These are phyloP conservation scores for Marmota monax DNA, from an alignment of 2,113 vertebrate genomes.

Conservation along the genomic window DNA sequence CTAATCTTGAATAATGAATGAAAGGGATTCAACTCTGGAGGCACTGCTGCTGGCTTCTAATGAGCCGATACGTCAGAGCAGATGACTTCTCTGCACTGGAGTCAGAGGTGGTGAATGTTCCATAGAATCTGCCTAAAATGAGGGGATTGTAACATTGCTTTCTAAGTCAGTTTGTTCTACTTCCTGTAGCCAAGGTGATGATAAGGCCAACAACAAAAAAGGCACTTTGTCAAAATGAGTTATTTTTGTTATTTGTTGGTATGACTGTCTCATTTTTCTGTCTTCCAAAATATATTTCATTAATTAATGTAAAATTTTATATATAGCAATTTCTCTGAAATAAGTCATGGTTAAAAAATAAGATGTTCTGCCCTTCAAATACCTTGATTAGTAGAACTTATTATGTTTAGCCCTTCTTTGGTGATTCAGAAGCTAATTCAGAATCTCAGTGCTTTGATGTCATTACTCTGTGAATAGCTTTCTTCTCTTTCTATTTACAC, in stretches of 20 bases:
- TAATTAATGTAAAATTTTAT: conserved; percentile 26
- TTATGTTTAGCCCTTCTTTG: neutral
- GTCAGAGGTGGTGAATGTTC: neutral
- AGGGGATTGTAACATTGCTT: neutral
- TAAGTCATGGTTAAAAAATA: neutral
- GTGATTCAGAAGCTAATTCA: conserved; percentile 17
- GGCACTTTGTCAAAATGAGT: conserved; percentile 41
- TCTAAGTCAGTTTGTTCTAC: conserved; percentile 36
- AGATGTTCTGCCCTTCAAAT: neutral
- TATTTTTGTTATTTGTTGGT: neutral
- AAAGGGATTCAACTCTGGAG: conserved; percentile 59
- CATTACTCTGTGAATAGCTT: neutral
- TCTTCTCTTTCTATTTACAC: conserved; percentile 11
- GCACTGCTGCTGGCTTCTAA: conserved; percentile 58
- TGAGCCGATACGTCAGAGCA: conserved; percentile 8
- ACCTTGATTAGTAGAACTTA: neutral
- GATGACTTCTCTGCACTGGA: conserved; percentile 26
- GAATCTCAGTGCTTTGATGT: neutral
- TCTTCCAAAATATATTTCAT: neutral
- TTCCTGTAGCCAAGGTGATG: conserved; percentile 44
- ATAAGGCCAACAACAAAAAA: neutral
- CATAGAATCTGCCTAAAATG: neutral
- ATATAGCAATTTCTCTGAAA: conserved; percentile 1
- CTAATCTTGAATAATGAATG: conserved; percentile 70
- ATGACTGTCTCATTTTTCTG: neutral